Evolutionary conservation across 2,888 invertebrate genomes (phyloP), one percentile per base, ranked within the genome.

Genomic region (Seira musarum): DNA sequence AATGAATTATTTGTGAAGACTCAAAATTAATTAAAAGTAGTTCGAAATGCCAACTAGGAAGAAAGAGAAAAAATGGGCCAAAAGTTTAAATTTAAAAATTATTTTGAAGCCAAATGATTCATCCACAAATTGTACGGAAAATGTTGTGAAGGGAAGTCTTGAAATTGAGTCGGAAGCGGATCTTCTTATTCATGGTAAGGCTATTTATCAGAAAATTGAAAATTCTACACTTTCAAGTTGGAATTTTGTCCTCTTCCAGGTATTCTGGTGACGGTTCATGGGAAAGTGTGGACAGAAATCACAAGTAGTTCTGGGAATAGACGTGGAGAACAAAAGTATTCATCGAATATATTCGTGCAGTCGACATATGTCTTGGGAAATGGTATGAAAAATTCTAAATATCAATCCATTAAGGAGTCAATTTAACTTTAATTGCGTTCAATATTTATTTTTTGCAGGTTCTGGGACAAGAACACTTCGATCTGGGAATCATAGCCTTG

Each of bases 401-500:
- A 66, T 24, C 21, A 40, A 5, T 40, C 6, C 40, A 40, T 40
- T 40, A 13, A 40, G 13, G 40, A 40, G 5, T 40, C 40, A 40
- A 40, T 5, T 8, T 13, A 8, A 40, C 17, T 57, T 25, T 67
- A 40, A 40, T 25, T 35, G 17, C 15, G 30, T 25, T 46, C 25
- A 60, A 8, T 63, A 19, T 17, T 6, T n/a, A 61, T 30, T 35
- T 67, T 40, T 6, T 22, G 1, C 35, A 77, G 70, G 53, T 21
- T 64, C 70, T 17, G 64, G 57, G 19, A 53, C 66, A 65, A 60
- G 17, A n/a, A 46, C 63, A 35, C 49, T 77, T 5, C 49, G 30
- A 15, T n/a, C 46, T n/a, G 77, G 77, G n/a, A 64, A 35, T n/a
- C 70, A 77, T n/a, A 64, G 64, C 69, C 64, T 77, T 64, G 69